phyloP scores from a whole-genome alignment of 2,888 invertebrate genomes.

The Epiblema foenella region DNA sequence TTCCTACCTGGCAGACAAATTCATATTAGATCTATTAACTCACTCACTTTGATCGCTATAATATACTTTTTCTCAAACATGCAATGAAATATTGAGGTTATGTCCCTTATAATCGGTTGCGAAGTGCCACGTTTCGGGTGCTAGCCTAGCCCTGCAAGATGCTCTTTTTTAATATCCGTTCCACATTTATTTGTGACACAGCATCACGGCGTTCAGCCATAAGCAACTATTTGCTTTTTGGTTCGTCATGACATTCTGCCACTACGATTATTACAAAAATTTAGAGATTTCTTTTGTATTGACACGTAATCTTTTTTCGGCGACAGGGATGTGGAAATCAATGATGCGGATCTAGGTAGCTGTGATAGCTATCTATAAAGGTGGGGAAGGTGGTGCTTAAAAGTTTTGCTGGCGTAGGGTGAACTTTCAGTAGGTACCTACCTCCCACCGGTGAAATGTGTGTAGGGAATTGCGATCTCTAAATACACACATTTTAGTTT shows the following conservation, averaged over 20 bases:
- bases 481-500: neutral
- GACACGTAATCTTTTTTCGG: constrained; percentile 1
- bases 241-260: no score
- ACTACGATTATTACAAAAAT: no score
- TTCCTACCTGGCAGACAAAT: constrained; percentile 79
- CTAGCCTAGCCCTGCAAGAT: no score
- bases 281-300: constrained; percentile 13
- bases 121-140: no score
- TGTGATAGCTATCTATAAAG: neutral
- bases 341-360: constrained; percentile 8
- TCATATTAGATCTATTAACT: neutral
- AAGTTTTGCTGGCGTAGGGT: neutral
- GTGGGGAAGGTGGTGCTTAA: constrained; percentile 9
- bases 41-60: no score
- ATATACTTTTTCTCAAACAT: no score
- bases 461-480: neutral
- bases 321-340: neutral
- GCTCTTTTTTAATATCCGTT: no score
- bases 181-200: no score
- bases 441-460: neutral
- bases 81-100: no score
- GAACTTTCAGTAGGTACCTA: constrained; percentile 3
- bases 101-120: no score
- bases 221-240: no score
- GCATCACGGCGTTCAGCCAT: no score